Percentiles rank a stretch among this genome's conserved stretches.
Conservation (phyloP, 2,797 vertebrate genomes). For the Linurgus olivaceus region DNA sequence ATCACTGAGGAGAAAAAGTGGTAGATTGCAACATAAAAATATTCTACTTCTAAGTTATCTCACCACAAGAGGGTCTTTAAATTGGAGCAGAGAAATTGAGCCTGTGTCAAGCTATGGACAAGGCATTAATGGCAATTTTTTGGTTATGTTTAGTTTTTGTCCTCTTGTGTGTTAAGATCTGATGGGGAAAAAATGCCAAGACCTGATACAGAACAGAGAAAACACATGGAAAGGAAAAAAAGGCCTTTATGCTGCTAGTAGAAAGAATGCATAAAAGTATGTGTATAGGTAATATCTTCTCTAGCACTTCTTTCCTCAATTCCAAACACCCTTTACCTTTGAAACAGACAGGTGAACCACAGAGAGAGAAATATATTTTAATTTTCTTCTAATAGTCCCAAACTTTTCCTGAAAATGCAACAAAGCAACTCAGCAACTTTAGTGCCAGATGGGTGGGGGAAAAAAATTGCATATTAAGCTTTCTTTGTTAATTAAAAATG, state of each 20-base stretch:
- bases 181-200: not conserved
- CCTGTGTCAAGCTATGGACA: not conserved
- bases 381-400: conserved; percentile 68
- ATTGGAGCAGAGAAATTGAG: not conserved
- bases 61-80: not conserved
- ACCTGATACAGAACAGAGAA: not conserved
- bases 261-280: conserved; percentile 20
- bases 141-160: not conserved
- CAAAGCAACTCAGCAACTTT: conserved; percentile 74
- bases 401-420: conserved; percentile 66
- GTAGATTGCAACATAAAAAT: conserved; percentile 15
- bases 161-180: not conserved
- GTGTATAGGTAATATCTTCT: not conserved
- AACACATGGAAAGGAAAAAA: not conserved
- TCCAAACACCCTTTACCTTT: conserved; percentile 45
- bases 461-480: conserved; percentile 65
- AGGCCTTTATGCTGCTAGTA: not conserved
- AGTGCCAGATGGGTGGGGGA: conserved; percentile 55
- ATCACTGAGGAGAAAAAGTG: conserved; percentile 54
- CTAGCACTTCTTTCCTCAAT: conserved; percentile 24
- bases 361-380: conserved; percentile 45
- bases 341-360: conserved; percentile 48
- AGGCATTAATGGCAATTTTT: not conserved
- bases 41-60: not conserved
- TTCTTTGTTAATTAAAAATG: conserved; percentile 76